Conservation (phyloP, 2,888 invertebrate species). For the Aphodius sticticus region DNA sequence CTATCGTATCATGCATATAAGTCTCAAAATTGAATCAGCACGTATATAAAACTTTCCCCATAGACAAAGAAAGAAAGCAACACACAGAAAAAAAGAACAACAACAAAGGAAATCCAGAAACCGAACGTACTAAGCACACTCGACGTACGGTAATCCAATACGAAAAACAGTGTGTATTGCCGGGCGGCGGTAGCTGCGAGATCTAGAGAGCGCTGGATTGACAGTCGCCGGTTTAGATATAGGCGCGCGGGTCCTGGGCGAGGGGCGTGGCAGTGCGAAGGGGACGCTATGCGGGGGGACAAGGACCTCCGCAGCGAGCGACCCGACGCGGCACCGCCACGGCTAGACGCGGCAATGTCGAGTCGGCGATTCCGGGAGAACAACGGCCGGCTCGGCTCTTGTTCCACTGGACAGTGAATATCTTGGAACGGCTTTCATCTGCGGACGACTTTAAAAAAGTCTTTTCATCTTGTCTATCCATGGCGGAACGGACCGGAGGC, state of each 20-base stretch:
- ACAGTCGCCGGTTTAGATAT: slow-evolving; percentile 43
- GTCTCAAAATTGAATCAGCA: neutral
- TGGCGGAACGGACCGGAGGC: slow-evolving; percentile 4
- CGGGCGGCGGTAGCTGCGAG: slow-evolving; percentile 18
- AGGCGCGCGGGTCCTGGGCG: slow-evolving; percentile 25
- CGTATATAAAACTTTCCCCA: neutral
- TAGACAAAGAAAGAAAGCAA: neutral
- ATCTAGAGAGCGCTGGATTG: slow-evolving; percentile 40
- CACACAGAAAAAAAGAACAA: neutral
- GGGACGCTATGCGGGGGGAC: slow-evolving; percentile 35
- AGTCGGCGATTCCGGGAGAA: slow-evolving; percentile 51
- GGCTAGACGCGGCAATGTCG: slow-evolving; percentile 38
- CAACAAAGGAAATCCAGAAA: slow-evolving; percentile 4
- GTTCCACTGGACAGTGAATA: slow-evolving; percentile 54
- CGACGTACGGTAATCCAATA: slow-evolving; percentile 22
- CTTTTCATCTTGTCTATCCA: slow-evolving; percentile 53
- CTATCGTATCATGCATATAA: neutral
- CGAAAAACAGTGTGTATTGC: slow-evolving; percentile 21
- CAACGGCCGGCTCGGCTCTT: slow-evolving; percentile 55
- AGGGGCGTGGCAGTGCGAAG: slow-evolving; percentile 11
- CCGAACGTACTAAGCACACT: neutral
- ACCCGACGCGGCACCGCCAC: slow-evolving; percentile 45
- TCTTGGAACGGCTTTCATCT: slow-evolving; percentile 45
- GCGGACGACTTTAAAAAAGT: slow-evolving; percentile 55
- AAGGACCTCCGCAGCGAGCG: slow-evolving; percentile 49